phyloP scores from a whole-genome alignment of 2,888 invertebrate genomes.

The Tenodera sinensis region DNA sequence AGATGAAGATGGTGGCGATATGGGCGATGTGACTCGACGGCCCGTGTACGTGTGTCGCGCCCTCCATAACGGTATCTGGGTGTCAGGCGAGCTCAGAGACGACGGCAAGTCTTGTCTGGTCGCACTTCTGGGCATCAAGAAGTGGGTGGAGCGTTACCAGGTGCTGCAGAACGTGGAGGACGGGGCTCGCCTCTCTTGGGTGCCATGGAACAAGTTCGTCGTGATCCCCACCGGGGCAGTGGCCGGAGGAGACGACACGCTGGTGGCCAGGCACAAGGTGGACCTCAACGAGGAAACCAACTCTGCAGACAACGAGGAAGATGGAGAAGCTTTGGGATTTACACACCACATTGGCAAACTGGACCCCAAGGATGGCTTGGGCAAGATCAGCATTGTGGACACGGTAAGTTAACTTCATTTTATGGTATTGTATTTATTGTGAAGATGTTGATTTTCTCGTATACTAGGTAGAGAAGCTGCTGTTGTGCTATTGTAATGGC shows the following conservation, averaged over 20 bases:
- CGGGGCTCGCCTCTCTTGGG: constrained; percentile 73
- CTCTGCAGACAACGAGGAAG: constrained; percentile 36
- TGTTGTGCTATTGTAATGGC: too few species aligned
- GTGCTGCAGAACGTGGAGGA: constrained; percentile 74
- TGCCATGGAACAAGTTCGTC: constrained; percentile 64
- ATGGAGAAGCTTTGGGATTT: constrained; percentile 38
- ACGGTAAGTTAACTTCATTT: constrained; percentile 43
- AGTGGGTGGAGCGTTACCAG: constrained; percentile 52
- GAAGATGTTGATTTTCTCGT: too few species aligned
- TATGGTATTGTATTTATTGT: too few species aligned
- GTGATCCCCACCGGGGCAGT: constrained; percentile 66
- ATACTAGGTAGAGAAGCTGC: too few species aligned
- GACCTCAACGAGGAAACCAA: neutral
- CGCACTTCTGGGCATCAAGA: constrained; percentile 34
- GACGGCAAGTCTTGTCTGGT: constrained; percentile 42
- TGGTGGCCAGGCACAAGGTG: constrained; percentile 43
- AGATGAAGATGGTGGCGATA: constrained; percentile 36
- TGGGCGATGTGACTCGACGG: constrained; percentile 39
- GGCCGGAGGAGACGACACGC: constrained; percentile 45
- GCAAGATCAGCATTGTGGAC: constrained; percentile 65
- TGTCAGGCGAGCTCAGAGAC: constrained; percentile 64
- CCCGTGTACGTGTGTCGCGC: constrained; percentile 71
- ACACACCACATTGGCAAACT: constrained; percentile 69
- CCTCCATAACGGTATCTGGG: constrained; percentile 66
- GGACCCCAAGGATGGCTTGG: constrained; percentile 59